Evolutionary conservation across 2,113 vertebrate species (phyloP).

Genomic region (Promerops cafer): DNA sequence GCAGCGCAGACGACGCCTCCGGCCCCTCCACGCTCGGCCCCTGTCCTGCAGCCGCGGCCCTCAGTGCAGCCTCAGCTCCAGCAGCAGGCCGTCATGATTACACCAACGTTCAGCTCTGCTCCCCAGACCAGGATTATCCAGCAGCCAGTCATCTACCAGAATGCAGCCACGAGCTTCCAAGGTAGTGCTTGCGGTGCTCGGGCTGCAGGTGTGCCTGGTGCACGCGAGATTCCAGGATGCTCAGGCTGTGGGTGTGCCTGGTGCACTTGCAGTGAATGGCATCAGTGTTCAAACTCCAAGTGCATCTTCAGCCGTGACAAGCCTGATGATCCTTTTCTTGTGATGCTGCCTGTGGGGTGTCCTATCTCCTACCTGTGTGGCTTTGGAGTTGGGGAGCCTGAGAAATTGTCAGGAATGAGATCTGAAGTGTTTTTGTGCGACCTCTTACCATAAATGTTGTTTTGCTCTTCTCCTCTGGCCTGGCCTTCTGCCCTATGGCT

Average conservation of each 20-base stretch:
- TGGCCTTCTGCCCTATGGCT: not conserved
- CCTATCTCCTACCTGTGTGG: accelerated
- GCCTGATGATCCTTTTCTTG: not conserved
- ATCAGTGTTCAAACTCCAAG: not conserved
- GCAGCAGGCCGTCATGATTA: slow-evolving; percentile 88
- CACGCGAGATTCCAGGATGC: accelerated
- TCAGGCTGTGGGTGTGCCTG: not conserved
- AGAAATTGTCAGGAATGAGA: not conserved
- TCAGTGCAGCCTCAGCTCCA: slow-evolving; percentile 76
- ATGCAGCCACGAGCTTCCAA: slow-evolving; percentile 84
- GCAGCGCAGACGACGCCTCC: not conserved
- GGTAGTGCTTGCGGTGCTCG: slow-evolving; percentile 63
- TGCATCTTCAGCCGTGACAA: not conserved
- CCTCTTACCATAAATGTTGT: not conserved
- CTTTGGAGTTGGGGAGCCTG: not conserved
- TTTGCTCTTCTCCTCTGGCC: not conserved
- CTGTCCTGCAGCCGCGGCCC: slow-evolving; percentile 85
- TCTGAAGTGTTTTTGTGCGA: not conserved
- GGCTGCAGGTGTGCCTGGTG: not conserved
- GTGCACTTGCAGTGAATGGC: not conserved
- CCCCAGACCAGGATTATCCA: slow-evolving; percentile 90
- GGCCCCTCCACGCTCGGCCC: slow-evolving; percentile 60
- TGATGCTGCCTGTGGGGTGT: not conserved
- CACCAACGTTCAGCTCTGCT: slow-evolving; percentile 78
- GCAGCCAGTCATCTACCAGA: slow-evolving; percentile 92